Evolutionary conservation across 2,888 invertebrate genomes (phyloP).

Genomic region (Scelioninae gen. 1): DNA sequence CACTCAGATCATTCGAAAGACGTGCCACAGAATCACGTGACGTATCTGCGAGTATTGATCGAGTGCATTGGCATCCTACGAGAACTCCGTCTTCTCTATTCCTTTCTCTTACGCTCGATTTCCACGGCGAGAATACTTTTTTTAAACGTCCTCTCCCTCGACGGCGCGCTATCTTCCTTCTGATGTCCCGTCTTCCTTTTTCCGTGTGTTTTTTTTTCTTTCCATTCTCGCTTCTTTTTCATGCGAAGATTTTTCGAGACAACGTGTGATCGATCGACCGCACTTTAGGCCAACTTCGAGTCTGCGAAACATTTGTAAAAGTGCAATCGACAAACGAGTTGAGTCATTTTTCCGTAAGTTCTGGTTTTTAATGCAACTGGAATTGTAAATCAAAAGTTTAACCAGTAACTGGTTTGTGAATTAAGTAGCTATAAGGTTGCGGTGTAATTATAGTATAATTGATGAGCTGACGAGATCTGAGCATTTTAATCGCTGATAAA

Average conservation of each 20-base stretch:
- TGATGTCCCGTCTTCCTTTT: slow-evolving; percentile 19
- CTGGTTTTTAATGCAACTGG: slow-evolving; percentile 6
- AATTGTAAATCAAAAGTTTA: slow-evolving; percentile 7
- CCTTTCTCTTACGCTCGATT: slow-evolving; percentile 52
- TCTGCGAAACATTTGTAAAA: slow-evolving; percentile 59
- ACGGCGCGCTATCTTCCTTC: slow-evolving; percentile 29
- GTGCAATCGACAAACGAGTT: slow-evolving; percentile 61
- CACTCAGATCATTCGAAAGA: slow-evolving; percentile 28
- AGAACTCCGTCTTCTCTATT: slow-evolving; percentile 63
- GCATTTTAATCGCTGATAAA: slow-evolving; percentile 38
- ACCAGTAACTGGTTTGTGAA: slow-evolving; percentile 7
- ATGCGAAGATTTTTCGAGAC: slow-evolving; percentile 53
- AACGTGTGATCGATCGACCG: slow-evolving; percentile 53
- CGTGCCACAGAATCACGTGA: slow-evolving; percentile 62
- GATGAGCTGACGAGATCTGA: slow-evolving; percentile 26
- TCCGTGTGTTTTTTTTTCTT: slow-evolving; percentile 19
- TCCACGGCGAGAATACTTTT: slow-evolving; percentile 32
- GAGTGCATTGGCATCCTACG: slow-evolving; percentile 68
- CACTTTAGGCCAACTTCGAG: slow-evolving; percentile 48
- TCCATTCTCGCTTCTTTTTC: slow-evolving; percentile 35
- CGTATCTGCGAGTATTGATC: slow-evolving; percentile 69
- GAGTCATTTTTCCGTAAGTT: neutral
- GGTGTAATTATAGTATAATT: slow-evolving; percentile 37
- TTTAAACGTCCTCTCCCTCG: slow-evolving; percentile 25
- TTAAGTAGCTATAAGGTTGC: neutral